These are phyloP conservation scores for Thunnus maccoyii DNA, from an alignment of 2,113 vertebrate species.

Conservation along the genomic window DNA sequence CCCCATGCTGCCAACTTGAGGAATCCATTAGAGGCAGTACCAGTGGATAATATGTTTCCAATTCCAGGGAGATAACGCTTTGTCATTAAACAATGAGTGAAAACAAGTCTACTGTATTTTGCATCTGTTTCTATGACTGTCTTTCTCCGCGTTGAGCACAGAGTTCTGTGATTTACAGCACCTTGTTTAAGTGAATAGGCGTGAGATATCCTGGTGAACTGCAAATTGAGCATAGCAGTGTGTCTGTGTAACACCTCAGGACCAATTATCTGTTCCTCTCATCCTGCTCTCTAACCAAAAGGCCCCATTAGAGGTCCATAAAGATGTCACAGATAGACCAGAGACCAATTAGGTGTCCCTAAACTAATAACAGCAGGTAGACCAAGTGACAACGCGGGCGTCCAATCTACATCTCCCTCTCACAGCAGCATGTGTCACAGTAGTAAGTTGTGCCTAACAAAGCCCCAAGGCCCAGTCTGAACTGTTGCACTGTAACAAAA, in stretches of 20 bases:
- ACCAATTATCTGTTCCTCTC: conserved; percentile 76
- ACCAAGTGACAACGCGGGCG: conserved; percentile 54
- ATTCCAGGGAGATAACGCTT: conserved; percentile 33
- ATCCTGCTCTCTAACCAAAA: conserved; percentile 58
- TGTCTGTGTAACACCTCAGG: conserved; percentile 60
- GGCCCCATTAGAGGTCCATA: conserved; percentile 67
- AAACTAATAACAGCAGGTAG: conserved; percentile 75
- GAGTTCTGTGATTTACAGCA: conserved; percentile 55
- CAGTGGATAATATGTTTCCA: conserved; percentile 29
- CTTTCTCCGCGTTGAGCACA: conserved; percentile 45
- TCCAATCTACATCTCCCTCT: conserved; percentile 54
- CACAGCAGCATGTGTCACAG: conserved; percentile 55
- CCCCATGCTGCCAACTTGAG: conserved; percentile 4
- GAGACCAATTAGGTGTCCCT: conserved; percentile 81
- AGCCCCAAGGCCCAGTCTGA: conserved; percentile 39
- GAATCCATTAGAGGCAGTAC: background rate
- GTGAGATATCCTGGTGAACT: conserved; percentile 65
- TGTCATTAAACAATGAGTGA: conserved; percentile 50
- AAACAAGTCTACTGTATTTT: conserved; percentile 49
- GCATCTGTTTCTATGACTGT: conserved; percentile 22
- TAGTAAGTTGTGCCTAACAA: conserved; percentile 57
- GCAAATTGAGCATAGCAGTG: conserved; percentile 60
- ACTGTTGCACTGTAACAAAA: conserved; percentile 32
- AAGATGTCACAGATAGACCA: conserved; percentile 73
- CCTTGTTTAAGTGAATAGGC: conserved; percentile 67